Percentiles rank a stretch among this genome's conserved stretches.
phyloP scores from a whole-genome alignment of 2,797 vertebrate genomes.

The Gymnocypris eckloni region DNA sequence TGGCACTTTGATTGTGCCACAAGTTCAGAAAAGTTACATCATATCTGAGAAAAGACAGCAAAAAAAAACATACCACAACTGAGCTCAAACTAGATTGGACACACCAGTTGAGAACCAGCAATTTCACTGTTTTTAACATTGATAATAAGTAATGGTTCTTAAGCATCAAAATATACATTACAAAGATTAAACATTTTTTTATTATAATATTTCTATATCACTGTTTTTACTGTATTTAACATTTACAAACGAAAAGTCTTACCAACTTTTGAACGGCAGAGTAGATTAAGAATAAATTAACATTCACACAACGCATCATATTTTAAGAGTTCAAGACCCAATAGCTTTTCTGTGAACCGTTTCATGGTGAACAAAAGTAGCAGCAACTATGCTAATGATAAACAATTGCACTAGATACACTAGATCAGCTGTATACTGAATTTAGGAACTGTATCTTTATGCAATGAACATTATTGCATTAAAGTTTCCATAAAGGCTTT shows the following conservation, averaged over 20 bases:
- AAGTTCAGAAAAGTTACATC: not conserved
- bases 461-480: not conserved
- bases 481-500: not conserved
- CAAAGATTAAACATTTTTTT: not conserved
- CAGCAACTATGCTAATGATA: too few relatives aligned
- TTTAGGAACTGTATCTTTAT: not conserved
- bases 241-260: too few relatives aligned
- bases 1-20: not conserved
- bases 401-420: too few relatives aligned
- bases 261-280: too few relatives aligned
- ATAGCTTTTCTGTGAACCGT: too few relatives aligned
- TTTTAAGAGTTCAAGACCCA: too few relatives aligned
- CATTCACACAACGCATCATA: too few relatives aligned
- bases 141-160: not conserved
- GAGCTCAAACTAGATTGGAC: not conserved
- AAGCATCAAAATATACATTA: not conserved
- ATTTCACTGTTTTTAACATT: not conserved
- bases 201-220: too few relatives aligned
- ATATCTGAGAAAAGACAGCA: not conserved
- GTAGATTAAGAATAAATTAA: too few relatives aligned
- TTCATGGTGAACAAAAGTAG: too few relatives aligned
- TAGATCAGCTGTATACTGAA: too few relatives aligned
- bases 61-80: not conserved
- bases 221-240: not conserved
- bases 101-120: not conserved